A percentile compares a stretch with the other conserved stretches of the same genome.
These are phyloP conservation scores for Drosophila orosa DNA, from an alignment of 1,140 invertebrate genomes.

Conservation along the genomic window DNA sequence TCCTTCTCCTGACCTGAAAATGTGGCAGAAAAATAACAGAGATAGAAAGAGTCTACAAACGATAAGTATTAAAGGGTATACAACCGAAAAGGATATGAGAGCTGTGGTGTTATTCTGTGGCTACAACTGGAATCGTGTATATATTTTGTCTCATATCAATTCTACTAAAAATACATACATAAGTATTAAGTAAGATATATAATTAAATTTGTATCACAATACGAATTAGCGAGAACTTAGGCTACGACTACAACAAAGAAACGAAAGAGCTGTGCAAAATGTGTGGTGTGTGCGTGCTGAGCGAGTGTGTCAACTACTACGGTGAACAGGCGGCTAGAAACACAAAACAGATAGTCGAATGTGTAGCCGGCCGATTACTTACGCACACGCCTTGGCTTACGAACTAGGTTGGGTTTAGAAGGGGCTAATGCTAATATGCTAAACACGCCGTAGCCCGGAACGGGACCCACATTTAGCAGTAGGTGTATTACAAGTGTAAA, in stretches of 20 bases:
- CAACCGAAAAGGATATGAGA: slow-evolving; percentile 34
- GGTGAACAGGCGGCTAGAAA: slow-evolving; percentile 29
- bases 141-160: slow-evolving; percentile 76
- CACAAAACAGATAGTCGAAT: slow-evolving; percentile 12
- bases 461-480: slow-evolving; percentile 46
- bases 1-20: slow-evolving; percentile 19
- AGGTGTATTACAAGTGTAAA: slow-evolving; percentile 30
- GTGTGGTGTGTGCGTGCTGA: slow-evolving; percentile 57
- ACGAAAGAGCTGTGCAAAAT: slow-evolving; percentile 54
- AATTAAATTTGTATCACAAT: slow-evolving; percentile 80
- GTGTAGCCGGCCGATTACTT: slow-evolving; percentile 46
- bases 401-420: slow-evolving; percentile 55
- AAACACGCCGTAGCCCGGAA: slow-evolving; percentile 54
- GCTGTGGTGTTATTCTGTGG: slow-evolving; percentile 56
- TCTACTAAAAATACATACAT: slow-evolving; percentile 81
- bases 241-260: slow-evolving; percentile 75
- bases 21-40: slow-evolving; percentile 2
- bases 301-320: slow-evolving; percentile 53
- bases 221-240: slow-evolving; percentile 78
- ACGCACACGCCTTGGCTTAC: slow-evolving; percentile 65
- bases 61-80: slow-evolving; percentile 12
- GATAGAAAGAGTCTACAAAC: slow-evolving; percentile 14
- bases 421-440: slow-evolving; percentile 23
- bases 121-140: slow-evolving; percentile 72
- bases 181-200: slow-evolving; percentile 71